These are phyloP conservation scores for Macroramphosus scolopax DNA, from an alignment of 2,797 vertebrate genomes.

Conservation along the genomic window DNA sequence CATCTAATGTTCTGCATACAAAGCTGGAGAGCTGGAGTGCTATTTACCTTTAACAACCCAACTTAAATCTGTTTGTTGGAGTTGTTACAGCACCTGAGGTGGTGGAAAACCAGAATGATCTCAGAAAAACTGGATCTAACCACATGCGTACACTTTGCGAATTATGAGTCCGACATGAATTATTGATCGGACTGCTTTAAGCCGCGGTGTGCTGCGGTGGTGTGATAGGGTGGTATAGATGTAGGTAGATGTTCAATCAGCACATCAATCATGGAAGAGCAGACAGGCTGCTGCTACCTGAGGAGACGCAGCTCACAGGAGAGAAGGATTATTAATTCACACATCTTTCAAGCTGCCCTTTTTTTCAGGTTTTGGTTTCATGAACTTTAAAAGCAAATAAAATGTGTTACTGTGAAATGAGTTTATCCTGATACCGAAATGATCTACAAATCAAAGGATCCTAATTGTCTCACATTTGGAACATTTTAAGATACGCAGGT, in stretches of 20 bases:
- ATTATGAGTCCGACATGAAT: constrained; percentile 16
- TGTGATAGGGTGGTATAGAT: constrained; percentile 8
- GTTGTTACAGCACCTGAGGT: too few relatives aligned
- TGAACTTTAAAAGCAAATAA: neutral
- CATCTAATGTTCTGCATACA: too few relatives aligned
- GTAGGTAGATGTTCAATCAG: constrained; percentile 15
- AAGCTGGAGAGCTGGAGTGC: too few relatives aligned
- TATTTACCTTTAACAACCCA: too few relatives aligned
- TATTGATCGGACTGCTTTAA: constrained; percentile 31
- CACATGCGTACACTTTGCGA: neutral
- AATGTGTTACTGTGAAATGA: neutral
- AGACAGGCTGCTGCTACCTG: constrained; percentile 4
- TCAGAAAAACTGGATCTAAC: constrained; percentile 8
- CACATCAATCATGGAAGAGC: constrained; percentile 9
- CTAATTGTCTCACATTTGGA: too few relatives aligned
- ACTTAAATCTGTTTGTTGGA: too few relatives aligned
- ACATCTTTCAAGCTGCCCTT: neutral
- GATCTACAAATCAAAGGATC: too few relatives aligned
- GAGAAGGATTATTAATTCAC: neutral
- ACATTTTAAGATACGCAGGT: too few relatives aligned
- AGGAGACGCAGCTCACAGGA: neutral
- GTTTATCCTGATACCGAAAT: too few relatives aligned
- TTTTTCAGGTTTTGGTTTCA: neutral
- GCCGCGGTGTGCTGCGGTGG: neutral
- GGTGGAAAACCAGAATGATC: too few relatives aligned